phyloP scores from a whole-genome alignment of 2,113 vertebrate genomes.

The Pogonocichla stellata region DNA sequence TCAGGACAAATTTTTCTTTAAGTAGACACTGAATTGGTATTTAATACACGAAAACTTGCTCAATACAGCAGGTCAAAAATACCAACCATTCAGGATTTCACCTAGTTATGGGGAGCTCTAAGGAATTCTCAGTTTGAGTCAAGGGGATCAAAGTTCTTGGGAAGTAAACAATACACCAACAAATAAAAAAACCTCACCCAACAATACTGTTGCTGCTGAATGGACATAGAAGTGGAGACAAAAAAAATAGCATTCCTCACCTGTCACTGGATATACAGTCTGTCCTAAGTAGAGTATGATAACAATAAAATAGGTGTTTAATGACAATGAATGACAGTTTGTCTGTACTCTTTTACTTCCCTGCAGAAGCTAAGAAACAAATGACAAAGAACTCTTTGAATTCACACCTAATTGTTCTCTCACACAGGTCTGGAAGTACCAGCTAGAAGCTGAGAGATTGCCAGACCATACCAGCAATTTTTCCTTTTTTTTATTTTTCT shows the following conservation, averaged over 20 bases:
- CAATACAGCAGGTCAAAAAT: neutral
- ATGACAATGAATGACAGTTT: neutral
- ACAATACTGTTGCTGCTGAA: neutral
- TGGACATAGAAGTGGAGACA: neutral
- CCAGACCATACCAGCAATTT: neutral
- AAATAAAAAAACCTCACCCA: neutral
- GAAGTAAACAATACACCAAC: neutral
- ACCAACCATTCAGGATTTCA: neutral
- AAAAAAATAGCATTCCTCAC: neutral
- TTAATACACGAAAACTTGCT: neutral
- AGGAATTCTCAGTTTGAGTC: neutral
- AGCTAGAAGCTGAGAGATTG: neutral
- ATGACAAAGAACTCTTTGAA: neutral
- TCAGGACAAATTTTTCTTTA: neutral
- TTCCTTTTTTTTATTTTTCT: neutral
- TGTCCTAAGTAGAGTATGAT: neutral
- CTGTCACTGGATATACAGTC: neutral
- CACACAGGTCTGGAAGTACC: neutral
- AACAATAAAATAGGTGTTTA: neutral
- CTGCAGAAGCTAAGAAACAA: neutral
- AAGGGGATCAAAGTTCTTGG: neutral
- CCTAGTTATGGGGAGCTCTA: neutral
- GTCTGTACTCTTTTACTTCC: neutral
- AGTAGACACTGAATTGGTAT: neutral
- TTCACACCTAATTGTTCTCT: neutral